phyloP scores from a whole-genome alignment of 2,113 vertebrate species.

The Neolamprologus tretocephalus region DNA sequence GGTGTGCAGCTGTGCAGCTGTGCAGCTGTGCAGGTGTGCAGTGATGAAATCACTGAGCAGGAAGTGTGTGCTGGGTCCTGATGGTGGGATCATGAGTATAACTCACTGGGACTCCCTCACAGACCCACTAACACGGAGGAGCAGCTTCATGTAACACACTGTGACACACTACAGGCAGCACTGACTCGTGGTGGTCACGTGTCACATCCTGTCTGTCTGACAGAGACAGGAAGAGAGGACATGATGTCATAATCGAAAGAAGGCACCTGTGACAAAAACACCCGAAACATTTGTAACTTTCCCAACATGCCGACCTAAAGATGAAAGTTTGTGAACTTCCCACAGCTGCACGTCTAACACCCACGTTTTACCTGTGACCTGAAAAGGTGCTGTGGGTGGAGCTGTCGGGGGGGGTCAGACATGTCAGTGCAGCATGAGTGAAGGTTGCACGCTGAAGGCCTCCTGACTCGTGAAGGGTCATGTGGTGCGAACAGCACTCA shows the following conservation, averaged over 20 bases:
- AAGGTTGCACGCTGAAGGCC: background rate
- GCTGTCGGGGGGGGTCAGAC: background rate
- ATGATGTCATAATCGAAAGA: background rate
- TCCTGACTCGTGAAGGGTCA: background rate
- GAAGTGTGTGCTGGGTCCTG: background rate
- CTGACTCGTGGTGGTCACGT: background rate
- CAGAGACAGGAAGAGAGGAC: background rate
- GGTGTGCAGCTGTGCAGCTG: rapidly evolving
- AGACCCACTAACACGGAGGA: rapidly evolving
- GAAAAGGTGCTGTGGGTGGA: background rate
- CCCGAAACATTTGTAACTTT: background rate
- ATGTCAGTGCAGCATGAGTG: background rate
- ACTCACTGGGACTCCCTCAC: background rate
- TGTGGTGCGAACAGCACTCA: background rate
- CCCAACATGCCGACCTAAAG: background rate
- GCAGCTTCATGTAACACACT: background rate
- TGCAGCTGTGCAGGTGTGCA: rapidly evolving
- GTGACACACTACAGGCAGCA: background rate
- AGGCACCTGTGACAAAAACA: background rate
- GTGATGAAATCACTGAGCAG: background rate
- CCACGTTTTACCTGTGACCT: background rate
- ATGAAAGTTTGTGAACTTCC: background rate
- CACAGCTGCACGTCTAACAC: background rate
- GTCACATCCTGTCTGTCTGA: background rate
- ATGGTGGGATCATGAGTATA: rapidly evolving